These are phyloP conservation scores for Branchellion lobata DNA, from an alignment of 2,888 invertebrate genomes.

Conservation along the genomic window DNA sequence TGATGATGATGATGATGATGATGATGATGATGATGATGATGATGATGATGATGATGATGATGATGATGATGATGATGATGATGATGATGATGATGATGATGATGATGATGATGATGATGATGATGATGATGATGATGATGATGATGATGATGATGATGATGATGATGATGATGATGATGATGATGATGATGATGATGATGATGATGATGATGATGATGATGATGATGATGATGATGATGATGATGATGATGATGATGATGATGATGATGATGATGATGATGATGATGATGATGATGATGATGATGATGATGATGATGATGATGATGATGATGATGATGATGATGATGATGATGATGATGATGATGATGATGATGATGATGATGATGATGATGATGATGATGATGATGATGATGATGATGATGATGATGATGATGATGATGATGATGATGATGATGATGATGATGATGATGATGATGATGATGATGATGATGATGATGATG, in stretches of 20 bases:
- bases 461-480: conserved; percentile 25
- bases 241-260: conserved; percentile 36
- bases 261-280: conserved; percentile 42
- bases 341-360: neutral
- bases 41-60: too few species aligned
- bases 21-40: too few species aligned
- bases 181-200: conserved; percentile 34
- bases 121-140: too few species aligned
- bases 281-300: conserved; percentile 41
- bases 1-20: too few species aligned
- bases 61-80: too few species aligned
- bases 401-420: conserved; percentile 8
- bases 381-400: neutral
- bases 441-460: conserved; percentile 25
- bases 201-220: conserved; percentile 39
- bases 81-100: too few species aligned
- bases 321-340: conserved; percentile 3
- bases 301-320: conserved; percentile 35
- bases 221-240: conserved; percentile 37
- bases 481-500: conserved; percentile 25
- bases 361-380: neutral
- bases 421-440: conserved; percentile 11
- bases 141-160: too few species aligned
- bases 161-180: conserved; percentile 34
- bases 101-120: too few species aligned